Conservation (phyloP, 2,113 vertebrate genomes). For the Burhinus oedicnemus region DNA sequence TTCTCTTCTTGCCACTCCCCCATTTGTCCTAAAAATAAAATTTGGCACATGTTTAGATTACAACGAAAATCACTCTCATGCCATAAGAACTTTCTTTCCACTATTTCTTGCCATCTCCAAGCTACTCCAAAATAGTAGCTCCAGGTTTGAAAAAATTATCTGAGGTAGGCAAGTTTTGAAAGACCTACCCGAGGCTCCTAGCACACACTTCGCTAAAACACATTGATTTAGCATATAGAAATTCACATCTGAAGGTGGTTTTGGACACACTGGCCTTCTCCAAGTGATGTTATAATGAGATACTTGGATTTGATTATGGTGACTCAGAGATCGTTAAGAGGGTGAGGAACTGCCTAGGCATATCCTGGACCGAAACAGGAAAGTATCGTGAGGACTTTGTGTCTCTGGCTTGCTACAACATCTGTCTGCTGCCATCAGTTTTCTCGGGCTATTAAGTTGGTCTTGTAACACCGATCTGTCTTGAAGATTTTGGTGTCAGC, state of each 20-base stretch:
- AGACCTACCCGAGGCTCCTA: neutral
- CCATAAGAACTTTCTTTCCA: neutral
- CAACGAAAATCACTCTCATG: neutral
- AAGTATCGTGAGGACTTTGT: neutral
- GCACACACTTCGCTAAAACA: neutral
- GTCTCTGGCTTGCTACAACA: accelerated
- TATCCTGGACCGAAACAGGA: neutral
- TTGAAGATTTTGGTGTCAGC: neutral
- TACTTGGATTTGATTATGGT: neutral
- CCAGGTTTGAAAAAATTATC: neutral
- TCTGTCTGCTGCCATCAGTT: neutral
- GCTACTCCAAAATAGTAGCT: neutral
- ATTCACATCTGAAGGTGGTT: neutral
- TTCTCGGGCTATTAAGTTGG: neutral
- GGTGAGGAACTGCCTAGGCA: neutral
- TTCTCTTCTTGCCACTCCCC: neutral
- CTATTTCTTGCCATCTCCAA: neutral
- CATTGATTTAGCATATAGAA: neutral
- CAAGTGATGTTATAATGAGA: neutral
- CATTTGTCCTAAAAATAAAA: neutral
- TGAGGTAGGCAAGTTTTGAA: neutral
- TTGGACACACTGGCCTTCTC: neutral
- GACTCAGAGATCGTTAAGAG: neutral
- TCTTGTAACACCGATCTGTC: too few species aligned
- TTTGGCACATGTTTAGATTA: neutral